Base-by-base conservation (phyloP, 2,888 invertebrate species). In the Caenorhabditis wallacei region DNA sequence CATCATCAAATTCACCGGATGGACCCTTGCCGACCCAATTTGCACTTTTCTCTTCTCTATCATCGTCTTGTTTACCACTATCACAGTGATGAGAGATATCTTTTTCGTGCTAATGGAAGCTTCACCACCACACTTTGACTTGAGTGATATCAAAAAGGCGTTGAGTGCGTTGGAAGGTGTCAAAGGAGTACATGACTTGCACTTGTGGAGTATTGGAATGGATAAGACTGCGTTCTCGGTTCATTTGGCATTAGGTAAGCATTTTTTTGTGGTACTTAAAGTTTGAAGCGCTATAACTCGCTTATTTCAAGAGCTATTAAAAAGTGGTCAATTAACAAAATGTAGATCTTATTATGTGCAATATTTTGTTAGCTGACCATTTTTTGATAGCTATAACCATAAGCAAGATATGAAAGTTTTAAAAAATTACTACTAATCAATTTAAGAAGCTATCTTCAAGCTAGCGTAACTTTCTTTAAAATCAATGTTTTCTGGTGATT, bases 191-290 rank as follows among this genome's bases (percentile, higher is more conserved):
- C 98, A 99, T 93, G 97, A 98, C 93, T 94, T 99, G 89, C 94
- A 98, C 89, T 95, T 99, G 92, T 98, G 98, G 98, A 97, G 97
- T 24, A 94, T 99, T 26, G 98, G 97, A 84, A 94, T 97, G 91
- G 97, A 97, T 93, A 98, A 97, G 94, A 95, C 96, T 22, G 98
- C 98, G 20, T 94, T 98, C 84, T 95, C 97, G n/a, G 97, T 97
- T n/a, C 98, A 99, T 93, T 94, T 99, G 83, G 98, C 96, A 61
- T 95, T 98, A 89, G 95, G 97, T 97, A 93, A 95, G 84, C 78
- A 13, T 43, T 61, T 35, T 56, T 56, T 26, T 30, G 18, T n/a
- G n/a, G n/a, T n/a, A 46, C 35, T 56, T n/a, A 18, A 40, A 37
- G 26, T 70, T 57, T 59, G 5, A 35, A 35, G 10, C 4, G 35